Base-by-base conservation (phyloP, 2,113 vertebrate species). In the Xenopus laevis region DNA sequence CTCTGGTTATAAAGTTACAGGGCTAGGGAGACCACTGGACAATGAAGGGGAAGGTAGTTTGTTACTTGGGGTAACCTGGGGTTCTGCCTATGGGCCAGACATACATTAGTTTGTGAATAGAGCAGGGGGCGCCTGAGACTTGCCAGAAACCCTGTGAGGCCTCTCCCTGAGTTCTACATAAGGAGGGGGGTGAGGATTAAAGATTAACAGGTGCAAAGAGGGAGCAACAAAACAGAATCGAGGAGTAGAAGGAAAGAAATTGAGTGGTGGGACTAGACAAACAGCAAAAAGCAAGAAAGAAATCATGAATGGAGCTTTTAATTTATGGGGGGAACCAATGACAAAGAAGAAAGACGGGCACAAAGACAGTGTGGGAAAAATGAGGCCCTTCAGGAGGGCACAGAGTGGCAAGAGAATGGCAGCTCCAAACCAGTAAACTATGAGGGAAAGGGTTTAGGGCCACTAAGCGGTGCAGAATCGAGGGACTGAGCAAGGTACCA, bases 201-300 rank as follows among this genome's bases (percentile, higher is more conserved):
- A 74, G 40, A 67, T 74, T 74, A 74, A 74, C 72, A 74, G 72
- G 72, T 74, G 72, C 72, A 74, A 55, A 60, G 64, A 33, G 64
- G 66, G 58, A 47, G 58, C 59, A 50, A 50, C 6, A 30, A 64
- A 59, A 64, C 64, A 60, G 47, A 65, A 18, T 27, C 55, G 55
- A 68, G 57, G 52, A 47, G 57, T 23, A 58, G 45, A 44, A 40
- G 47, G 47, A 60, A 62, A 55, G 46, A 33, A 63, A 62, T 52
- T 17, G 33, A 27, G 23, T 52, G 59, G 70, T 40, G 44, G 60
- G 58, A 71, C 60, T 12, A 11, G 40, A 61, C 15, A 71, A 13
- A 30, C 44, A 50, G 70, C 47, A 63, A 52, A 62, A 62, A 62
- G 58, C 50, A 47, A 63, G 61, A 27, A 27, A 27, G 59, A 47